A percentile compares a stretch with the other conserved stretches of the same genome.
These are phyloP conservation scores for Crotalus helleri DNA, from an alignment of 2,113 vertebrate genomes.

Conservation along the genomic window DNA sequence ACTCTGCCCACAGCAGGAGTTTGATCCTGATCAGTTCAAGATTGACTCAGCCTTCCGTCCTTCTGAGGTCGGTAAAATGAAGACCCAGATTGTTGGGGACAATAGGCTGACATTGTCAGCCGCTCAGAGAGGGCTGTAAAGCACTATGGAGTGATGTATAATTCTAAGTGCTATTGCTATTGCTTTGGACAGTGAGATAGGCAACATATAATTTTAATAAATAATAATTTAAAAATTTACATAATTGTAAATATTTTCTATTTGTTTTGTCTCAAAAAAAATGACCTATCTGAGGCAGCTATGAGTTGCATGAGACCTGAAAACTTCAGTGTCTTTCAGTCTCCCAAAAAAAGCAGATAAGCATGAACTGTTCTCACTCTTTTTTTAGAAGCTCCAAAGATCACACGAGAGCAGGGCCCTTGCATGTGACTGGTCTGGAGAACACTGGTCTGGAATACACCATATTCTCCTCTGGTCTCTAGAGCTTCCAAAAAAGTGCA, in stretches of 20 bases:
- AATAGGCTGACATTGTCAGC: background rate
- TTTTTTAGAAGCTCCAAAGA: background rate
- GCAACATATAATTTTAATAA: background rate
- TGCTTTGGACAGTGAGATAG: background rate
- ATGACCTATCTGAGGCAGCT: background rate
- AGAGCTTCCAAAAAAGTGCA: background rate
- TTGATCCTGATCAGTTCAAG: background rate
- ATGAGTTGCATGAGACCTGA: background rate
- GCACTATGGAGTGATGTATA: background rate
- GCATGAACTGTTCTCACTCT: background rate
- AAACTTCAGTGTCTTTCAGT: background rate
- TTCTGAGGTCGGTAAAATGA: background rate
- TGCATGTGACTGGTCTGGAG: background rate
- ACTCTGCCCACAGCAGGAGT: background rate
- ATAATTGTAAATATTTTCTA: background rate
- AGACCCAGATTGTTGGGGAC: background rate
- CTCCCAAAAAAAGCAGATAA: background rate
- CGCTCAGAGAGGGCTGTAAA: background rate
- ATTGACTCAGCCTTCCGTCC: background rate
- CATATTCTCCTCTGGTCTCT: background rate
- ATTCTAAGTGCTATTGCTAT: background rate
- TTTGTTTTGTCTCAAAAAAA: background rate
- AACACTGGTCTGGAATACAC: too few species aligned
- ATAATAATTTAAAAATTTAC: background rate
- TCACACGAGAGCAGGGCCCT: background rate